Base-by-base conservation (phyloP, 2,888 invertebrate species). In the Dioctria rufipes region DNA sequence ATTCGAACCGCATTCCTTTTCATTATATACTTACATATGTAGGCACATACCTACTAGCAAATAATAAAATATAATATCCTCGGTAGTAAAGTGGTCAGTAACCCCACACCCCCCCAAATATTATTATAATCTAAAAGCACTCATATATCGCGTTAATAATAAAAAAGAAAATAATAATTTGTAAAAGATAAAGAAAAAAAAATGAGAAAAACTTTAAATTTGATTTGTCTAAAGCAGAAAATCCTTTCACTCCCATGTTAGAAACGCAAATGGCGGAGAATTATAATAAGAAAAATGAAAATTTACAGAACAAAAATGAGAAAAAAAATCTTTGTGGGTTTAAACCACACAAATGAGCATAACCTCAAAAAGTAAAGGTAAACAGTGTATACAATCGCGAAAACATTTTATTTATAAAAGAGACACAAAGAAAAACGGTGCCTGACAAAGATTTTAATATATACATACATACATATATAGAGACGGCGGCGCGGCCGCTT, bases 171-270 rank as follows among this genome's bases (percentile, higher is more conserved):
- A 51, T 37, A 51, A 51, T 25, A 49, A 69, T 69, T 54, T 54
- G 46, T 8, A 54, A 51, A 25, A 37, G 43, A 49, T 25, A 69
- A 69, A 54, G 69, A 25, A 37, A 51, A 49, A n/a, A 69, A 69
- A 69, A 37, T 6, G 51, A 69, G 69, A 25, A 69, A 69, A 69
- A 49, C 37, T 69, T 49, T 51, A 37, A 49, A 75, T 40, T 60
- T 75, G 58, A 42, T 60, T 60, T 75, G 60, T 75, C 58, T 75
- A 25, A 25, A 25, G 49, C 73, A 69, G 69, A 25, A 77, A 77
- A 77, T 77, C 77, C 77, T 77, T 77, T 77, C 77, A 77, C 77
- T 77, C 63, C 77, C 63, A 63, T 61, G 63, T 63, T 63, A 77
- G 77, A 77, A 77, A 63, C 49, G 58, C 46, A 63, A 63, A 77